These are phyloP conservation scores for Tachypleus tridentatus DNA, from an alignment of 1,140 invertebrate genomes.

Conservation along the genomic window DNA sequence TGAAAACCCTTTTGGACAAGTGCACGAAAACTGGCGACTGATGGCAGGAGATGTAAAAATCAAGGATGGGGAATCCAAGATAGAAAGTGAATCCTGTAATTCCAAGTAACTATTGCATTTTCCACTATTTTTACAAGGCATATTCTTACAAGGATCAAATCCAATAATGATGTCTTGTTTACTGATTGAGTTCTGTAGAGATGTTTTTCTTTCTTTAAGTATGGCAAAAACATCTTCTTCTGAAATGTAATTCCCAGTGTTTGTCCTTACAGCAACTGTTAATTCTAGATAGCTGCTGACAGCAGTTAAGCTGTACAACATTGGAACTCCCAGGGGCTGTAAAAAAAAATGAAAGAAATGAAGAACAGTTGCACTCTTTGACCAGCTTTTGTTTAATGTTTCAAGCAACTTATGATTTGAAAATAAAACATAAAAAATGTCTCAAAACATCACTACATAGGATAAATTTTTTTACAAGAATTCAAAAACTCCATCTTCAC, in stretches of 20 bases:
- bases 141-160: constrained; percentile 30
- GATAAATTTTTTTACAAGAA: no score
- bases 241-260: constrained; percentile 17
- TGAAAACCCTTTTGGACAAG: constrained; percentile 65
- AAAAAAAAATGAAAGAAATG: constrained; percentile 1
- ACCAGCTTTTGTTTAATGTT: no score
- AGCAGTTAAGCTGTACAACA: constrained; percentile 18
- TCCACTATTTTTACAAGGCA: constrained; percentile 32
- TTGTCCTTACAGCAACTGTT: constrained; percentile 19
- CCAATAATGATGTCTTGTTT: constrained; percentile 20
- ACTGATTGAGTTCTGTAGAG: constrained; percentile 1
- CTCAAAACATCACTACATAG: no score
- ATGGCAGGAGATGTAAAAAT: constrained; percentile 68
- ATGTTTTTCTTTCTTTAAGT: constrained; percentile 2
- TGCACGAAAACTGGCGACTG: constrained; percentile 59
- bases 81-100: constrained; percentile 47
- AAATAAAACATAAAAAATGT: no score
- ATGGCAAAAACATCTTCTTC: constrained; percentile 12
- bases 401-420: no score
- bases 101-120: constrained; percentile 56
- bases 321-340: constrained; percentile 12
- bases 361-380: no score
- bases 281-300: constrained; percentile 16
- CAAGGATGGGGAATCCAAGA: constrained; percentile 56
- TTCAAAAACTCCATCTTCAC: no score